These are phyloP conservation scores for Papilio gigon DNA, from an alignment of 2,888 invertebrate genomes.

Conservation along the genomic window DNA sequence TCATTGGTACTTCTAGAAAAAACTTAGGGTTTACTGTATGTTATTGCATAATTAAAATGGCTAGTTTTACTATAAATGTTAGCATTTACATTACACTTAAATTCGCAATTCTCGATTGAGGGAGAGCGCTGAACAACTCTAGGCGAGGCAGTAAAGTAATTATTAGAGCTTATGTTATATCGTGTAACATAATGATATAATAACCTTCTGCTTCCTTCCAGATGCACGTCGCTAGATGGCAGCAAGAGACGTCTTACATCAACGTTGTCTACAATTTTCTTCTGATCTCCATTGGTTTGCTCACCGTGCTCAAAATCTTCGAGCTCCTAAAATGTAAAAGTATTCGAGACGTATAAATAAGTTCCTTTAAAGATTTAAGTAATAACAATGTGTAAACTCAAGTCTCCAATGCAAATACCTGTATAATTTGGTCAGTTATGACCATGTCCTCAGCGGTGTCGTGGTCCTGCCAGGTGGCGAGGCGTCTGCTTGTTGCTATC, in stretches of 20 bases:
- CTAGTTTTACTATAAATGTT: too few species aligned
- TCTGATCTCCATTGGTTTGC: slow-evolving; percentile 20
- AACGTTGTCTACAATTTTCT: slow-evolving; percentile 49
- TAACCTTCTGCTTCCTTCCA: slow-evolving; percentile 58
- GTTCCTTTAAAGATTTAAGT: too few species aligned
- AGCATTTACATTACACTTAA: too few species aligned
- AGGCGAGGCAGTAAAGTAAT: too few species aligned
- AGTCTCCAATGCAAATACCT: slow-evolving; percentile 54
- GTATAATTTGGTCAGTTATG: slow-evolving; percentile 55
- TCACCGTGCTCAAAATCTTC: slow-evolving; percentile 15
- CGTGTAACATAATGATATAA: slow-evolving; percentile 43
- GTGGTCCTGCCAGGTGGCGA: slow-evolving; percentile 59
- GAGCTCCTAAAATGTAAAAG: slow-evolving; percentile 25
- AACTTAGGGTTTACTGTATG: background rate
- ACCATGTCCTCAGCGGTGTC: slow-evolving; percentile 50
- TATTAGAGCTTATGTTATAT: too few species aligned
- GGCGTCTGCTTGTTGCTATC: slow-evolving; percentile 52
- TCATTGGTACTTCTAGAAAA: background rate
- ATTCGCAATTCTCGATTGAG: too few species aligned
- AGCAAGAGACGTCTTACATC: slow-evolving; percentile 58
- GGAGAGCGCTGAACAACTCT: too few species aligned
- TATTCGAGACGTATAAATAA: too few species aligned
- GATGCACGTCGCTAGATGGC: slow-evolving; percentile 46
- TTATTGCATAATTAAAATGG: too few species aligned
- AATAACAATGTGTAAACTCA: too few species aligned